Evolutionary conservation across 2,797 vertebrate genomes (phyloP), one percentile per base, ranked within the genome.

Genomic region (Muscicapa comitata): DNA sequence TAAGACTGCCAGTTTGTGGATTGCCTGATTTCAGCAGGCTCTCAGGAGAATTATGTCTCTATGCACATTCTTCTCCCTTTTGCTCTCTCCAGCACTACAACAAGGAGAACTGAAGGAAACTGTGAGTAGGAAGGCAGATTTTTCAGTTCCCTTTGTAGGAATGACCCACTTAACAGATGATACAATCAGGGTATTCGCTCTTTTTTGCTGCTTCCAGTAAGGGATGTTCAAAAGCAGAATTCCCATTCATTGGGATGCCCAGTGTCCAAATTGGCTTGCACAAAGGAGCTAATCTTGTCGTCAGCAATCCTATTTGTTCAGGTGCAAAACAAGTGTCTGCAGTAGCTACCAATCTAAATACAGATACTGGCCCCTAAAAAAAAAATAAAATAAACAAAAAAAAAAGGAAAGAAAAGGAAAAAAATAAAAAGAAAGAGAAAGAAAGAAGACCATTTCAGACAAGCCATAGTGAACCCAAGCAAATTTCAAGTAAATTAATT

Each of bases 151-250:
- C 59, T 95, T 95, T 96, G 93, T 91, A 86, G 92, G 79, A 95
- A 70, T 95, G 95, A 95, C 96, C 95, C 90, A 96, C 73, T 96
- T 96, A 95, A 51, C 86, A 71, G 86, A 93, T 57, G 63, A 92
- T 85, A 92, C 90, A 95, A 95, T 95, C 63, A 72, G 86, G 19
- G 76, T 79, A 86, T 95, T 96, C 92, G 87, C 90, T 92, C 65
- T 85, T 71, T 91, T 91, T 87, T 88, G 23, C 74, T 0, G 0
- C 45, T 95, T 97, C 94, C 92, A 95, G 94, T 94, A 94, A 92
- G 53, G 13, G 74, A 95, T 82, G 71, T 81, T 95, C 90, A 82
- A 94, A 93, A 89, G 87, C 70, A 66, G 93, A 93, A 89, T 91
- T 40, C 31, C 63, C 40, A 37, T 94, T 96, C 86, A 90, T 26